Conservation (phyloP, 2,797 vertebrate genomes). For the Darevskia nairensis region DNA sequence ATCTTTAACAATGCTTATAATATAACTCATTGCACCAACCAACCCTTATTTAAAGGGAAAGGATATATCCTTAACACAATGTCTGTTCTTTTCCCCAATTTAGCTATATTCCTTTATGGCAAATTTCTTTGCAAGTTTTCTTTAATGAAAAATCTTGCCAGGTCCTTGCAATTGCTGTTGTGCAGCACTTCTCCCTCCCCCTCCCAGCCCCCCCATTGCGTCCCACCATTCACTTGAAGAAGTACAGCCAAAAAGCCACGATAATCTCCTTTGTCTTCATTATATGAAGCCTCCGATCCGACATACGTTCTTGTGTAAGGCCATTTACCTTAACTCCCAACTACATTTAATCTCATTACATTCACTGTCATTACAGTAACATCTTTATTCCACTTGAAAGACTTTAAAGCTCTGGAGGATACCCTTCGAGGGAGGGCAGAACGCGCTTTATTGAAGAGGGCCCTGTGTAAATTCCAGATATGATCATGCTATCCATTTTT, state of each 20-base stretch:
- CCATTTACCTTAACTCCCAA: conserved; percentile 76
- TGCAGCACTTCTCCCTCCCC: conserved; percentile 40
- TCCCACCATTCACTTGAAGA: conserved; percentile 71
- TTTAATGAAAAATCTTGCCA: conserved; percentile 57
- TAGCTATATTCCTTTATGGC: conserved; percentile 50
- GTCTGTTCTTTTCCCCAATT: conserved; percentile 44
- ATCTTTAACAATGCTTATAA: not conserved
- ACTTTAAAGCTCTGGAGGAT: conserved; percentile 77
- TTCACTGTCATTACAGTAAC: conserved; percentile 74
- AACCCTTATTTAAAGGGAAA: not conserved
- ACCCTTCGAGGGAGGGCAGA: conserved; percentile 62
- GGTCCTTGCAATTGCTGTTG: conserved; percentile 55
- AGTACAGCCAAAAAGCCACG: conserved; percentile 64
- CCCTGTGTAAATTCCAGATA: conserved; percentile 66
- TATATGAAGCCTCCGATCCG: conserved; percentile 66
- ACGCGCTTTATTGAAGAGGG: conserved; percentile 68
- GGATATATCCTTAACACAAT: not conserved
- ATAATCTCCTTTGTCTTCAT: conserved; percentile 76
- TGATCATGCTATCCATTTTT: conserved; percentile 64
- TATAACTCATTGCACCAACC: not conserved
- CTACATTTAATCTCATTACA: conserved; percentile 78
- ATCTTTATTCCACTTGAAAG: conserved; percentile 77
- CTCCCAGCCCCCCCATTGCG: conserved; percentile 65
- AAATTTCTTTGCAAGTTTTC: conserved; percentile 51
- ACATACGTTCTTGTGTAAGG: conserved; percentile 73